A percentile compares a stretch with the other conserved stretches of the same genome.
Evolutionary conservation across 53 echinoderm and acorn worm species (phyloP).

Genomic region (Echinometra lucunter): DNA sequence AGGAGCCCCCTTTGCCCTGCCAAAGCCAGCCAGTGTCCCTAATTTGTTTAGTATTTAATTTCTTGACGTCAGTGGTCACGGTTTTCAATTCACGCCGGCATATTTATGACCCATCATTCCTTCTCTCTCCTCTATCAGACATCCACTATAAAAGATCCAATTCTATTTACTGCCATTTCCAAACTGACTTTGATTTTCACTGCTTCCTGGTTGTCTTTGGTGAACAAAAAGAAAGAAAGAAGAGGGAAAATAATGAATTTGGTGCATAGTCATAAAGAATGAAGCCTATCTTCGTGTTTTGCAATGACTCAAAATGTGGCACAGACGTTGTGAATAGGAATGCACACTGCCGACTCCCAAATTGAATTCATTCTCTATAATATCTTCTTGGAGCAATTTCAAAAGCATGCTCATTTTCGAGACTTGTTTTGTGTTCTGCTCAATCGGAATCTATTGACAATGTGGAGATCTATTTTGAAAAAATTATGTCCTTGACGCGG

Average conservation of each 20-base stretch:
- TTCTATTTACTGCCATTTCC: conserved; percentile 7
- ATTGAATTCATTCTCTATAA: conserved; percentile 25
- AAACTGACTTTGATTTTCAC: conserved; percentile 58
- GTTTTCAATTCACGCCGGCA: conserved; percentile 41
- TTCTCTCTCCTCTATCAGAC: not conserved
- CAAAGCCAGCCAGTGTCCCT: conserved; percentile 36
- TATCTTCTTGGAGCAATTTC: not conserved
- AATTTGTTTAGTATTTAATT: conserved; percentile 62
- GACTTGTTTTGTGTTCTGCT: not conserved
- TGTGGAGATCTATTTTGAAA: not conserved
- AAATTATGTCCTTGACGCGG: conserved; percentile 7
- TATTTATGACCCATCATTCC: conserved; percentile 50
- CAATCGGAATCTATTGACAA: not conserved
- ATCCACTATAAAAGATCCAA: not conserved
- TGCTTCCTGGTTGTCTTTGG: conserved; percentile 24
- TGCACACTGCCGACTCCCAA: not conserved
- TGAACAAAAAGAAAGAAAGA: not conserved
- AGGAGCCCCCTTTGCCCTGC: not conserved
- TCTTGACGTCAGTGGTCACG: conserved; percentile 39
- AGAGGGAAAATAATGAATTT: conserved; percentile 27
- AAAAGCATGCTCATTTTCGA: conserved; percentile 36
- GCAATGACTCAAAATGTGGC: not conserved
- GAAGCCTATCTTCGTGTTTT: not conserved
- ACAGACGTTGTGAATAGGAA: conserved; percentile 16
- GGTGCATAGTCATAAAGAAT: not conserved